These are phyloP conservation scores for Meandrina meandrites DNA, from an alignment of 92 coral and sea anemone species.

Conservation along the genomic window DNA sequence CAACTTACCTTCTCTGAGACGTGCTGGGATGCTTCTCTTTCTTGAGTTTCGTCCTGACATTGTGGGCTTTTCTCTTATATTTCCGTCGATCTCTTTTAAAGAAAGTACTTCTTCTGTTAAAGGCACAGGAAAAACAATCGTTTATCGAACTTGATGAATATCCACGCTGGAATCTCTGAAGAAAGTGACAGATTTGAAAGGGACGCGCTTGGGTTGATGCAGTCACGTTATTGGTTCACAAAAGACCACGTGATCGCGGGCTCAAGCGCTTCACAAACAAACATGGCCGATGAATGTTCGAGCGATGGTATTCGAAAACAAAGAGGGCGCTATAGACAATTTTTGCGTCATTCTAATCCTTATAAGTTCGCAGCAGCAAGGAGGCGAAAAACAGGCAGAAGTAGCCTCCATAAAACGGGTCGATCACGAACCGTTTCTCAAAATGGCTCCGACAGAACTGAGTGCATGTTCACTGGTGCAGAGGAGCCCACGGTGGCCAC, in stretches of 20 bases:
- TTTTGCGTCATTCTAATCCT: conserved; percentile 45
- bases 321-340: conserved; percentile 35
- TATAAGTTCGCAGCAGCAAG: conserved; percentile 54
- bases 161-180: not conserved
- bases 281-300: conserved; percentile 1
- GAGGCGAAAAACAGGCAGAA: conserved; percentile 4
- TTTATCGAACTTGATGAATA: not conserved
- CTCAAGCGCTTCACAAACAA: not conserved
- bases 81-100: too few relatives aligned
- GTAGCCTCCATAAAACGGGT: conserved; percentile 4
- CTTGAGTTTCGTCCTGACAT: conserved; percentile 49
- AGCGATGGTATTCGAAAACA: not conserved
- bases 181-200: not conserved
- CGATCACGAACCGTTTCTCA: conserved; percentile 17
- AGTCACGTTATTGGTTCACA: not conserved
- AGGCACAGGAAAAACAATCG: too few relatives aligned
- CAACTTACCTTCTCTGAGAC: conserved; percentile 36
- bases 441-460: conserved; percentile 10
- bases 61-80: not conserved
- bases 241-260: not conserved
- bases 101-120: not conserved
- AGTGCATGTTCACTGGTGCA: conserved; percentile 24
- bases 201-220: not conserved
- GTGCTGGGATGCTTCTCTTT: conserved; percentile 46
- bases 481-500: too few relatives aligned